Percentiles rank a stretch among this genome's conserved stretches.
Conservation (phyloP, 1,140 invertebrate genomes). For the Oryctes rhinoceros region DNA sequence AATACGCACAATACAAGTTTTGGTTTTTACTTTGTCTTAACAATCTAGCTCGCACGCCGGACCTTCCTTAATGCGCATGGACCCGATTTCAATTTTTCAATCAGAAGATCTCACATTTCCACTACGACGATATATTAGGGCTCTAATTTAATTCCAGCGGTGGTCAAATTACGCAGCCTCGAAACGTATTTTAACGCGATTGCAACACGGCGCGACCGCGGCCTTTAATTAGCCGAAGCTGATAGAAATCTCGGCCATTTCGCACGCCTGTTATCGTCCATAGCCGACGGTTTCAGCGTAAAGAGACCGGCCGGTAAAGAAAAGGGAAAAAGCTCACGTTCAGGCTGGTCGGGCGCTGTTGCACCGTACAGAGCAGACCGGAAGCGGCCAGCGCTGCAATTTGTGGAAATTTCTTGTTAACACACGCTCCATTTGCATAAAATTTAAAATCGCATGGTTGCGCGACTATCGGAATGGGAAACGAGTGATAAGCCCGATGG, state of each 20-base stretch:
- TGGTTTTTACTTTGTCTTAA: no score
- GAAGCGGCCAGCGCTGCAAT: neutral
- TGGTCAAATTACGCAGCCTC: no score
- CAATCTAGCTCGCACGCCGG: no score
- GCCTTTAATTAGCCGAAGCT: neutral
- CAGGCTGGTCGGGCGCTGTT: neutral
- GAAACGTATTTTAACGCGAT: no score
- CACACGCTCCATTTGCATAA: neutral
- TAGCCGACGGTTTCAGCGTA: neutral
- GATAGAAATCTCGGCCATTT: constrained; percentile 1
- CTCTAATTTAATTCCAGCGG: no score
- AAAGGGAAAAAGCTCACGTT: neutral
- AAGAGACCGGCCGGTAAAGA: neutral
- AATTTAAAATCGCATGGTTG: neutral
- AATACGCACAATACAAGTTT: no score
- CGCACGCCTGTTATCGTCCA: neutral
- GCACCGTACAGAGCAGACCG: neutral
- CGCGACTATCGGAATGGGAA: neutral
- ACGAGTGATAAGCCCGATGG: neutral
- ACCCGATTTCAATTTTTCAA: no score
- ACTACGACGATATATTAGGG: no score
- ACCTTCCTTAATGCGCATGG: no score
- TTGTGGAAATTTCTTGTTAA: constrained; percentile 26
- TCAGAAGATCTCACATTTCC: no score
- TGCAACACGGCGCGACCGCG: no score